Base-by-base conservation (phyloP, 2,797 vertebrate species). In the Enoplosus armatus region DNA sequence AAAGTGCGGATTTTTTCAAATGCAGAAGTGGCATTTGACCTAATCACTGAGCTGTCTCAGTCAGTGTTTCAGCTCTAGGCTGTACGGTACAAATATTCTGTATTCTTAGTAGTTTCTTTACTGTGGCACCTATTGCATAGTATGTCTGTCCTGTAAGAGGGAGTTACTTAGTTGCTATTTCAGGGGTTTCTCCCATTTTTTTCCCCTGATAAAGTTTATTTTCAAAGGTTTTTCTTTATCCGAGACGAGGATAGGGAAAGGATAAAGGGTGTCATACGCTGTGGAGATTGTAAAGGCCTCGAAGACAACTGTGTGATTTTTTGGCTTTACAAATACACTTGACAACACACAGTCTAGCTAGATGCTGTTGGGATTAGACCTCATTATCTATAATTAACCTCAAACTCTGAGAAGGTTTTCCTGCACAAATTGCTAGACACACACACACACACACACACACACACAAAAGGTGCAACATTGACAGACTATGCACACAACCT, bases 321-420 rank as follows among this genome's bases (percentile, higher is more conserved):
- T 10, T 26, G 20, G 20, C 43, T 60, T 53, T 43, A 45, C n/a
- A 37, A 54, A 35, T 12, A 62, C 68, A 61, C 27, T 18, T 26
- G 39, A 47, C 16, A 48, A 5, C 22, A 33, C 29, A 48, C n/a
- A 9, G 29, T 24, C 37, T 24, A n/a, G 5, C 24, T 22, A 35
- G 8, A 33, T 12, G 14, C 6, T 55, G 47, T 54, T 61, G 61
- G 10, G 20, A 79, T 37, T 43, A 47, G 8, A 48, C 20, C 29
- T 61, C 39, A 77, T 63, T 39, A 55, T 61, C 47, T 55, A 37
- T 16, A 41, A 70, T 61, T 47, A 31, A 27, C n/a, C n/a, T 48
- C 24, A 50, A n/a, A 37, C 24, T 48, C 64, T 59, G 9, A 6
- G 5, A 37, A 27, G 27, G 33, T 68, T 61, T 43, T n/a, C 18